phyloP scores from a whole-genome alignment of 2,888 invertebrate species.

The Eupsilia transversa region DNA sequence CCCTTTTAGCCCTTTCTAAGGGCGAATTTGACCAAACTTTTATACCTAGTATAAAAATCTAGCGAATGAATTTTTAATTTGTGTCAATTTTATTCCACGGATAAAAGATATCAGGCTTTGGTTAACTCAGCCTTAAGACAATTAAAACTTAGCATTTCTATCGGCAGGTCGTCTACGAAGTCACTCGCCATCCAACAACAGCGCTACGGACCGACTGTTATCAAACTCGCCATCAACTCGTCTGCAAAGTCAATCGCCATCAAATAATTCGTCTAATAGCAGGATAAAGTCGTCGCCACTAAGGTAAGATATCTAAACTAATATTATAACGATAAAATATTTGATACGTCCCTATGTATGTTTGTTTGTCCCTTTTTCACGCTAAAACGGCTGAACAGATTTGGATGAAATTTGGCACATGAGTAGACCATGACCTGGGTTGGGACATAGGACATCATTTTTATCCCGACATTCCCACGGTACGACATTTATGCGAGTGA shows the following conservation, averaged over 20 bases:
- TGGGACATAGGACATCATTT: background rate
- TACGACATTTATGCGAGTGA: too few species aligned
- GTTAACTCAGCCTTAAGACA: too few species aligned
- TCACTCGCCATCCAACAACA: slow-evolving; percentile 84
- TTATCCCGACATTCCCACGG: background rate
- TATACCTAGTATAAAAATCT: too few species aligned
- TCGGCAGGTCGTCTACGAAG: slow-evolving; percentile 82
- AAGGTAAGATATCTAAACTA: slow-evolving; percentile 75
- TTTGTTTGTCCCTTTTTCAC: background rate
- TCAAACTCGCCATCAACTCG: slow-evolving; percentile 81
- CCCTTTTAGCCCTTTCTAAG: too few species aligned
- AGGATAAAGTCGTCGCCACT: slow-evolving; percentile 82
- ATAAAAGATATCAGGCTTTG: too few species aligned
- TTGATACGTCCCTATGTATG: too few species aligned
- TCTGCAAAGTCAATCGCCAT: slow-evolving; percentile 84
- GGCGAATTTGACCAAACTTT: too few species aligned
- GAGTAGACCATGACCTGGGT: background rate
- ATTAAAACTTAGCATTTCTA: background rate
- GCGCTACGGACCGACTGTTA: slow-evolving; percentile 81
- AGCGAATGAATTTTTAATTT: too few species aligned
- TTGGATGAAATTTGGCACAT: background rate
- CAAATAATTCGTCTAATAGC: slow-evolving; percentile 83
- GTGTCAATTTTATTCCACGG: too few species aligned
- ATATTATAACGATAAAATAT: background rate
- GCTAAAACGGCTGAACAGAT: background rate